These are phyloP conservation scores for Oryctes rhinoceros DNA, from an alignment of 1,140 invertebrate species.

Conservation along the genomic window DNA sequence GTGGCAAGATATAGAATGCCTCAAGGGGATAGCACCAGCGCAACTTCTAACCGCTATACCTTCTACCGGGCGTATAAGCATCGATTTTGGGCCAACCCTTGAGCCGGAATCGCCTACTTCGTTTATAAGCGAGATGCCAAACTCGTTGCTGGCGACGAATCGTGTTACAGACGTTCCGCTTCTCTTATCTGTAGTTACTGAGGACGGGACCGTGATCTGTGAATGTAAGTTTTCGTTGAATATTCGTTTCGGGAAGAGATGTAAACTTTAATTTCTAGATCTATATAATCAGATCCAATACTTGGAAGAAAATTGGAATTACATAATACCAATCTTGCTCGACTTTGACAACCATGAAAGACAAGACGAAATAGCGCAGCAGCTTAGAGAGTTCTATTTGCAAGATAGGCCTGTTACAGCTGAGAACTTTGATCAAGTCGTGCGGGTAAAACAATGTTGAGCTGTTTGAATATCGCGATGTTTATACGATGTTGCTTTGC, in stretches of 20 bases:
- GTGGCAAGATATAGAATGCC: no score
- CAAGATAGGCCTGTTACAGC: neutral
- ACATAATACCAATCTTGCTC: no score
- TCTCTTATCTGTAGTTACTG: neutral
- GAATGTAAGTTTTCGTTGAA: neutral
- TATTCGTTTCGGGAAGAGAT: neutral
- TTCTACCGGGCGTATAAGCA: no score
- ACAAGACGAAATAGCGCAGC: neutral
- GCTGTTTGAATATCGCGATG: no score
- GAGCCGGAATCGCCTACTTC: conserved; percentile 59
- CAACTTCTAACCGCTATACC: no score
- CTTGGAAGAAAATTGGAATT: neutral
- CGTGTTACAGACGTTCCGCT: neutral
- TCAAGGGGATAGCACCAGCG: no score
- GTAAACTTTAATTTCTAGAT: neutral
- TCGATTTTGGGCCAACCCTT: conserved; percentile 65
- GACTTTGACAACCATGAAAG: no score
- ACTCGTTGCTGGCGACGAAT: neutral
- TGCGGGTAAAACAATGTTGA: neutral
- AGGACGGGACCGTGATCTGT: neutral
- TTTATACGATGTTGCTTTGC: no score
- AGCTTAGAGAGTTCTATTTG: conserved; percentile 12
- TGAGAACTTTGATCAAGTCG: neutral
- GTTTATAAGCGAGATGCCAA: neutral
- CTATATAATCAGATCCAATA: neutral